Conservation (phyloP, 2,113 vertebrate species). For the Triplophysa dalaica region DNA sequence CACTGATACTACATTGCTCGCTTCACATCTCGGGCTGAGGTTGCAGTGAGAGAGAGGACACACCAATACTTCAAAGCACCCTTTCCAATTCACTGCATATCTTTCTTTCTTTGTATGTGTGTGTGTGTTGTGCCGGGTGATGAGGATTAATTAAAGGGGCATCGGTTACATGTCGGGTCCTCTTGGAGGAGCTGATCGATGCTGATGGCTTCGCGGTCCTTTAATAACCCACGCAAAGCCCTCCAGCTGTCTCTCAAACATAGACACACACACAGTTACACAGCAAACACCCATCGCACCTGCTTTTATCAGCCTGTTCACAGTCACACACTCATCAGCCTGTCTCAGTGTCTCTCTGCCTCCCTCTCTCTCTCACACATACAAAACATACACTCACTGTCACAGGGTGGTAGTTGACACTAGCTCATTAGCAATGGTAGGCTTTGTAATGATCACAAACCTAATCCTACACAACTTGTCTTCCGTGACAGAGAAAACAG, state of each 20-base stretch:
- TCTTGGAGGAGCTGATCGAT: slow-evolving; percentile 52
- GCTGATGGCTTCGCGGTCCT: slow-evolving; percentile 34
- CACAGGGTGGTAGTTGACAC: slow-evolving; percentile 18
- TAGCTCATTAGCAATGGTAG: slow-evolving; percentile 41
- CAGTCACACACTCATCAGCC: slow-evolving; percentile 16
- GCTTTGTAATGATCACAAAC: slow-evolving; percentile 38
- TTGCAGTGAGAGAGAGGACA: not conserved
- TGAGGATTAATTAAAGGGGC: slow-evolving; percentile 55
- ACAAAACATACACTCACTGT: not conserved
- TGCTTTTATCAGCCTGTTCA: slow-evolving; percentile 32
- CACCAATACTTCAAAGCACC: slow-evolving; percentile 7
- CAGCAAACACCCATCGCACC: slow-evolving; percentile 4
- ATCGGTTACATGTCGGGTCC: slow-evolving; percentile 53
- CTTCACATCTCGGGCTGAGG: not conserved
- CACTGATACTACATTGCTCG: not conserved
- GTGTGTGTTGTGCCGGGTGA: slow-evolving; percentile 33
- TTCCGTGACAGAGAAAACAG: not conserved
- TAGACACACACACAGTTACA: slow-evolving; percentile 20
- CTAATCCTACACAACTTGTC: slow-evolving; percentile 9
- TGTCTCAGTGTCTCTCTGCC: not conserved
- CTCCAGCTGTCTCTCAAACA: slow-evolving; percentile 41
- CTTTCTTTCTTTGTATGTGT: slow-evolving; percentile 19
- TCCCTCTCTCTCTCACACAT: slow-evolving; percentile 10
- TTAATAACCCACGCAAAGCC: slow-evolving; percentile 50
- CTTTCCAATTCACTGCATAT: slow-evolving; percentile 20